Evolutionary conservation across 2,797 vertebrate genomes (phyloP).

Genomic region (Microchirus variegatus): DNA sequence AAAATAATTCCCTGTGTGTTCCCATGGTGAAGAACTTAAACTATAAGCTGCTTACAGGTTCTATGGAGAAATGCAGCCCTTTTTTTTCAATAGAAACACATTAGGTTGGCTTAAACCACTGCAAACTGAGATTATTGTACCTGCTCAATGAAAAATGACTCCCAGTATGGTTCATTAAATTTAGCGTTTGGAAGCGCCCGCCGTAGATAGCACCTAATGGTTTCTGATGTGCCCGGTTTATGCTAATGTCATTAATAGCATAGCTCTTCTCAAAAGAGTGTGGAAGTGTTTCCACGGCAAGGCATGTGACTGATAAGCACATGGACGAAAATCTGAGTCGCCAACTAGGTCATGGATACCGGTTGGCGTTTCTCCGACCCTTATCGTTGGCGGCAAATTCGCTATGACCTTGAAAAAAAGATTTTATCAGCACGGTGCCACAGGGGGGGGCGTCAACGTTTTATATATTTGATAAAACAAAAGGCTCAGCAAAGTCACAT

Average conservation of each 20-base stretch:
- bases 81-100: not conserved
- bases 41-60: too few species aligned
- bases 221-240: constrained; percentile 5
- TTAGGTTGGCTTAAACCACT: not conserved
- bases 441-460: not conserved
- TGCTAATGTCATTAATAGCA: not conserved
- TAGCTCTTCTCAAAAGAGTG: not conserved
- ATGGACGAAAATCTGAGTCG: too few species aligned
- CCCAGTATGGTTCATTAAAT: constrained; percentile 8
- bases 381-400: constrained; percentile 31
- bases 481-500: not conserved
- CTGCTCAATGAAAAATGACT: not conserved
- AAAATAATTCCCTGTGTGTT: too few species aligned
- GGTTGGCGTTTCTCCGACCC: not conserved
- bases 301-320: too few species aligned
- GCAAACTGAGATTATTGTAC: not conserved
- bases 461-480: not conserved
- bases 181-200: not conserved
- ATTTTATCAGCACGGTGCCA: constrained; percentile 21
- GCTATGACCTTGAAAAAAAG: constrained; percentile 34
- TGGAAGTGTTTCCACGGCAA: not conserved
- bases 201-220: constrained; percentile 11
- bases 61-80: too few species aligned
- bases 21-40: too few species aligned
- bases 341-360: too few species aligned